Percentiles rank a stretch among this genome's conserved stretches.
phyloP scores from a whole-genome alignment of 2,797 vertebrate species.

The Coreius guichenoti region DNA sequence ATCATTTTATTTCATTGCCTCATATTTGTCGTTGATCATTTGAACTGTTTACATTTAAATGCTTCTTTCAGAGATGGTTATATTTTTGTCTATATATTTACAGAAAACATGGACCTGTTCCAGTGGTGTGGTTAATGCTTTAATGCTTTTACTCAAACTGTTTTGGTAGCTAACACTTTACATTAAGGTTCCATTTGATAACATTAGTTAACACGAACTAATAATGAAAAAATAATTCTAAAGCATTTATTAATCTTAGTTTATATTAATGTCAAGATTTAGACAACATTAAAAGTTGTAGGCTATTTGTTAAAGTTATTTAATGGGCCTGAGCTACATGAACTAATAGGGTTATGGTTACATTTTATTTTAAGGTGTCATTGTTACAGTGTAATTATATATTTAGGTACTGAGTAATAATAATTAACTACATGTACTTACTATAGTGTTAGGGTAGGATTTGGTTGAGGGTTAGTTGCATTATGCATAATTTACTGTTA shows the following conservation, averaged over 20 bases:
- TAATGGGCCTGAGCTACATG: background rate
- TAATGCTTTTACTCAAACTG: background rate
- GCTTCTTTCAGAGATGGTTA: background rate
- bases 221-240: background rate
- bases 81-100: background rate
- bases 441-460: too few relatives aligned
- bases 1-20: background rate
- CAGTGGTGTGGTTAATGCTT: background rate
- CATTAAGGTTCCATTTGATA: background rate
- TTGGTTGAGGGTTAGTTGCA: too few relatives aligned
- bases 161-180: background rate
- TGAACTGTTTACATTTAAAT: constrained; percentile 1
- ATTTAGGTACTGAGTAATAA: too few relatives aligned
- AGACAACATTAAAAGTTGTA: background rate
- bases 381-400: too few relatives aligned
- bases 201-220: background rate
- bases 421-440: too few relatives aligned
- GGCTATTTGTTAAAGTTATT: background rate
- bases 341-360: background rate
- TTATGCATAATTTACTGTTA: too few relatives aligned
- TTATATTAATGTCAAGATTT: background rate
- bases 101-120: background rate
- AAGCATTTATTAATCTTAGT: background rate
- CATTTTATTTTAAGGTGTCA: too few relatives aligned
- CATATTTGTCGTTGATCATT: background rate